These are phyloP conservation scores for Apis laboriosa DNA, from an alignment of 1,140 invertebrate genomes.

Conservation along the genomic window DNA sequence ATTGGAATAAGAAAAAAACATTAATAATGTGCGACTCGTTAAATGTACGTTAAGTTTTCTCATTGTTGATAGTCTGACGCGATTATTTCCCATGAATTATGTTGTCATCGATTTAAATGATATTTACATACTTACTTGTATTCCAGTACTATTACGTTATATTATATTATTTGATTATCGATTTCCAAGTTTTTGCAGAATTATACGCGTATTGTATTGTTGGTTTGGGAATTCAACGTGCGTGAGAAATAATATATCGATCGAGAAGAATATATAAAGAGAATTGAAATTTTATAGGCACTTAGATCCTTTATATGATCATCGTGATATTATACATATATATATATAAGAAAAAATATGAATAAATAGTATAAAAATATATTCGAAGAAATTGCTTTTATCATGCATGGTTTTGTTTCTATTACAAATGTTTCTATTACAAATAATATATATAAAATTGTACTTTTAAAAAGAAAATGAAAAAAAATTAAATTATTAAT, in stretches of 20 bases:
- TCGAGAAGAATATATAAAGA: neutral
- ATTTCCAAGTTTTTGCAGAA: neutral
- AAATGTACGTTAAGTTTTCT: neutral
- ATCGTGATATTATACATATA: no score
- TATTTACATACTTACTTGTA: neutral
- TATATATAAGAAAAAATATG: neutral
- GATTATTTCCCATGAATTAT: neutral
- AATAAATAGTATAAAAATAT: neutral
- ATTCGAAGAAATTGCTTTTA: neutral
- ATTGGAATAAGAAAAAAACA: neutral
- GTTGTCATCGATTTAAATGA: neutral
- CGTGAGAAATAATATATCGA: neutral
- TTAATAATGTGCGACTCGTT: neutral
- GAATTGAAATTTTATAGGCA: neutral
- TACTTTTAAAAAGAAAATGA: slow-evolving; percentile 7
- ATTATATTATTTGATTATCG: neutral
- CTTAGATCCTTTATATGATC: neutral
- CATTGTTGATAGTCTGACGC: neutral
- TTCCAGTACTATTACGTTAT: neutral
- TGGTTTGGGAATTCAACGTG: neutral
- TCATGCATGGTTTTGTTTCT: neutral
- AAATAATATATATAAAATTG: neutral
- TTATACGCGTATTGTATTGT: no score
- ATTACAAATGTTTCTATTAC: neutral
- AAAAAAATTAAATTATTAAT: neutral